Percentiles rank a stretch among this genome's conserved stretches.
Evolutionary conservation across 1,140 invertebrate genomes (phyloP).

Genomic region (Drosophila kurseongensis): DNA sequence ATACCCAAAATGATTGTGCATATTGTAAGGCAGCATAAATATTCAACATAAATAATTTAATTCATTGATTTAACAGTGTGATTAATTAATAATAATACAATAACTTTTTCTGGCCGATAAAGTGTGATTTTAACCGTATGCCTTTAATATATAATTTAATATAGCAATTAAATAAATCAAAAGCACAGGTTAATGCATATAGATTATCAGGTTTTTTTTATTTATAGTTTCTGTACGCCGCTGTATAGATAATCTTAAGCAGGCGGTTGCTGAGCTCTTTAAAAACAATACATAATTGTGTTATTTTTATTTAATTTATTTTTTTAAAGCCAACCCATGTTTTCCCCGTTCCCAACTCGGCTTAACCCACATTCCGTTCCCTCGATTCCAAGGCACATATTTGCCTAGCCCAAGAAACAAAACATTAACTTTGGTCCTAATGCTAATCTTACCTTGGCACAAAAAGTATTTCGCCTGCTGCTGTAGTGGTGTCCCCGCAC

Average conservation of each 20-base stretch:
- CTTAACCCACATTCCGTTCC: conserved; percentile 35
- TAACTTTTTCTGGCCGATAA: neutral
- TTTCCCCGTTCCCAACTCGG: conserved; percentile 15
- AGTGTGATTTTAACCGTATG: neutral
- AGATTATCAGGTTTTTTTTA: neutral
- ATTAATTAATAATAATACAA: neutral
- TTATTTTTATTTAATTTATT: neutral
- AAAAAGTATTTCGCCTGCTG: conserved; percentile 39
- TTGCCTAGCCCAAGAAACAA: conserved; percentile 33
- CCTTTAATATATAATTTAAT: neutral
- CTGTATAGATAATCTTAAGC: neutral
- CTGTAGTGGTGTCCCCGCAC: conserved; percentile 26
- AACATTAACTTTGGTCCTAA: conserved; percentile 42
- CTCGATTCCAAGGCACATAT: conserved; percentile 21
- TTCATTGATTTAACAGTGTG: no score
- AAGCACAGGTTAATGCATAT: no score
- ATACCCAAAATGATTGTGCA: no score
- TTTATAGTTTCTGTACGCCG: neutral
- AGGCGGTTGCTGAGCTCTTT: neutral
- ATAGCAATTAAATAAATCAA: neutral
- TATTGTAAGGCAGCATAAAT: no score
- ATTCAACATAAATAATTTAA: no score
- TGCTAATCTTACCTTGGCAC: conserved; percentile 74
- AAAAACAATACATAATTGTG: neutral
- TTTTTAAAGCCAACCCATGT: conserved; percentile 4